These are phyloP conservation scores for Dilophus febrilis DNA, from an alignment of 2,888 invertebrate genomes.

Conservation along the genomic window DNA sequence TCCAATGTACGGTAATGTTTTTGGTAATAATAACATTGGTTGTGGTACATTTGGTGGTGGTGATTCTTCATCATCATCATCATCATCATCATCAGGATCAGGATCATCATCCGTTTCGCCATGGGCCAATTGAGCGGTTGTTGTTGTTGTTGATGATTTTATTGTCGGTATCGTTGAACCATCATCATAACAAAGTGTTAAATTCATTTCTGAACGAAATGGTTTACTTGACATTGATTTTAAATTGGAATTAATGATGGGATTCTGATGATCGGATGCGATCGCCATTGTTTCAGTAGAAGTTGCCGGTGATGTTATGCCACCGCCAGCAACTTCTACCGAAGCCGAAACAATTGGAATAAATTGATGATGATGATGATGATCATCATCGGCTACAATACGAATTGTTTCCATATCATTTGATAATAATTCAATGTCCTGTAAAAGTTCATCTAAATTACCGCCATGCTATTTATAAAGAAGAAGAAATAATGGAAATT, in stretches of 20 bases:
- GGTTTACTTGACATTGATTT: slow-evolving; percentile 12
- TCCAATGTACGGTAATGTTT: slow-evolving; percentile 23
- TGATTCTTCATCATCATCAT: slow-evolving; percentile 2
- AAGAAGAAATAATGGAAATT: slow-evolving; percentile 18
- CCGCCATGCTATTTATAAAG: slow-evolving; percentile 32
- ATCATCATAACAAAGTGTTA: slow-evolving; percentile 25
- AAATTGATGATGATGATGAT: no score
- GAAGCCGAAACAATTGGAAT: no score
- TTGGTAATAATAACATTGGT: slow-evolving; percentile 28
- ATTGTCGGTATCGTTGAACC: slow-evolving; percentile 16
- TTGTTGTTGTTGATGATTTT: slow-evolving; percentile 13
- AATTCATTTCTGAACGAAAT: slow-evolving; percentile 30
- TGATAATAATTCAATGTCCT: slow-evolving; percentile 46
- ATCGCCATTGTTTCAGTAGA: background rate
- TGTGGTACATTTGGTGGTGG: slow-evolving; percentile 26
- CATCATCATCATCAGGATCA: background rate
- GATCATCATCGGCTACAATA: slow-evolving; percentile 19
- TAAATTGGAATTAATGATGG: background rate
- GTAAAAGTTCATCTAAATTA: slow-evolving; percentile 48
- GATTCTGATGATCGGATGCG: no score
- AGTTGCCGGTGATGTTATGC: background rate
- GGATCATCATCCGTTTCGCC: slow-evolving; percentile 3
- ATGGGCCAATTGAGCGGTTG: no score
- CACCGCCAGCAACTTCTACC: slow-evolving; percentile 16
- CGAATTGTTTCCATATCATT: slow-evolving; percentile 27